A percentile compares a stretch with the other conserved stretches of the same genome.
Evolutionary conservation across 2,113 vertebrate species (phyloP).

Genomic region (Manacus vitellinus): DNA sequence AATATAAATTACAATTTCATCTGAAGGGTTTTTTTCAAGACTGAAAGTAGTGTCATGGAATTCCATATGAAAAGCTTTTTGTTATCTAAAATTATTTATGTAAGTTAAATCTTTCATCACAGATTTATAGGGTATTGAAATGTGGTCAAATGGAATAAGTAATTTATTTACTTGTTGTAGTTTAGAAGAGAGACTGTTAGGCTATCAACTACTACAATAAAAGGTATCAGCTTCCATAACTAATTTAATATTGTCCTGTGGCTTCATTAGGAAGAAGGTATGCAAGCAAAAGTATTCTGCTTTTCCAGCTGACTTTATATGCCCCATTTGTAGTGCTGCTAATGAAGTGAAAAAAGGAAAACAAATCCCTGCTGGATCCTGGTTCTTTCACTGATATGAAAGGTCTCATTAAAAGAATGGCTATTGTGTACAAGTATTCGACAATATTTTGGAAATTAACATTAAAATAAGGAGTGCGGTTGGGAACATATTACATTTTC

Average conservation of each 20-base stretch:
- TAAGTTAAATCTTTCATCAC: neutral
- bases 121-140: neutral
- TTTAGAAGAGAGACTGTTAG: neutral
- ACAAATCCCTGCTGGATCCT: neutral
- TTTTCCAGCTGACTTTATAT: neutral
- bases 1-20: neutral
- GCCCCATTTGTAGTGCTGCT: neutral
- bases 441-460: neutral
- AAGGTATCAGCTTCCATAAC: neutral
- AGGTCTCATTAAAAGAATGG: conserved; percentile 30
- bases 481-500: neutral
- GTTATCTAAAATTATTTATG: neutral
- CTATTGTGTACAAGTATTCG: neutral
- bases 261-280: conserved; percentile 30
- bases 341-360: conserved; percentile 54
- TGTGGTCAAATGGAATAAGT: neutral
- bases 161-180: neutral
- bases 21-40: neutral
- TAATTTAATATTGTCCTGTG: neutral
- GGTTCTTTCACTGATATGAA: neutral
- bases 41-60: neutral
- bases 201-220: neutral
- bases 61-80: neutral
- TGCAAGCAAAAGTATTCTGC: neutral
- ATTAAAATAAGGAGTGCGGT: neutral